A percentile compares a stretch with the other conserved stretches of the same genome.
Evolutionary conservation across 1,140 invertebrate genomes (phyloP).

Genomic region (Heliconius hermathena): DNA sequence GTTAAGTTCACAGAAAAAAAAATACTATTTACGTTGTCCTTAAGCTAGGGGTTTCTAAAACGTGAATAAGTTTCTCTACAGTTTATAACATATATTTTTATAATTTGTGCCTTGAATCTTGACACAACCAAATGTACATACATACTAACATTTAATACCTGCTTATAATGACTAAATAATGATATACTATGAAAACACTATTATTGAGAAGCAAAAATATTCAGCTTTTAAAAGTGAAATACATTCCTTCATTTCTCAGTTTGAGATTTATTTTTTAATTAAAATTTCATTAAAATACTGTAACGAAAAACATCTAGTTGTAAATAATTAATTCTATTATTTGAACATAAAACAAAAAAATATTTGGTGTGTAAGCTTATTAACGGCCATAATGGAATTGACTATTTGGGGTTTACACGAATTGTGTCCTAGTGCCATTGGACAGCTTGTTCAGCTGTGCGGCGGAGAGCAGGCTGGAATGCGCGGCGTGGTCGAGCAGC

Average conservation of each 20-base stretch:
- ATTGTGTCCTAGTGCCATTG: conserved; percentile 65
- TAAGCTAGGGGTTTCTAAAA: conserved; percentile 23
- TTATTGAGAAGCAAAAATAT: not conserved
- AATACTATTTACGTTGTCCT: conserved; percentile 7
- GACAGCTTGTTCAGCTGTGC: conserved; percentile 70
- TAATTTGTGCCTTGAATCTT: conserved; percentile 38
- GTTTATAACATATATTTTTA: conserved; percentile 10
- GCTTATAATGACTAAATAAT: not conserved
- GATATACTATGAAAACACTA: not conserved
- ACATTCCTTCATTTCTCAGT: not conserved
- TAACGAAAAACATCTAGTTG: too few species aligned
- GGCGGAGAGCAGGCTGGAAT: conserved; percentile 68
- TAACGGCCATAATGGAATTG: conserved; percentile 9
- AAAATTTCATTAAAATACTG: too few species aligned
- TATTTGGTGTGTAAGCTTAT: conserved; percentile 12
- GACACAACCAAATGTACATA: conserved; percentile 38
- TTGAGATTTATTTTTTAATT: not conserved
- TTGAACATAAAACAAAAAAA: not conserved
- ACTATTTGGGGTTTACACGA: conserved; percentile 56
- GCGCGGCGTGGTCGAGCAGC: conserved; percentile 69
- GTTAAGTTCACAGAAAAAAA: not conserved
- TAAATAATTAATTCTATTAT: too few species aligned
- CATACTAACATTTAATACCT: not conserved
- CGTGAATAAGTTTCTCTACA: conserved; percentile 21
- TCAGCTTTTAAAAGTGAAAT: not conserved